Base-by-base conservation (phyloP, 2,888 invertebrate species). In the Timema podura region DNA sequence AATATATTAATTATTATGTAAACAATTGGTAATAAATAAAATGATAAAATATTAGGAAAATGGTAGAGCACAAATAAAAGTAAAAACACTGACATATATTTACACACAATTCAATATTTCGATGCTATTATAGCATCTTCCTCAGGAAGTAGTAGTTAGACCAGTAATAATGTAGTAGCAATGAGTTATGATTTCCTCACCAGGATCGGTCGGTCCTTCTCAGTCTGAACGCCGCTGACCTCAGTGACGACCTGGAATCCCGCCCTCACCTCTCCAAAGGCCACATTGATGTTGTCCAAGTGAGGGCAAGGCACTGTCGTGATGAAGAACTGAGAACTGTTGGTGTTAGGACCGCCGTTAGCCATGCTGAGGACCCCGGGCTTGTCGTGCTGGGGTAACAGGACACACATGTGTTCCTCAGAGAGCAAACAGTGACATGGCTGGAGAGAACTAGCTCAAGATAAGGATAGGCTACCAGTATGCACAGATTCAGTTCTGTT, bases 321-420 rank as follows among this genome's bases (percentile, higher is more conserved):
- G 71, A 98, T 92, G 79, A 96, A 94, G 83, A 98, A 98, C 82
- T 98, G 98, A 0, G 97, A 97, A 74, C 92, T 93, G 80, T 97
- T 98, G 9, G 94, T 92, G 80, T 98, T 85, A 13, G 88, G 87
- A 75, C 89, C 96, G 80, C 85, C 89, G 82, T 91, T 98, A 76
- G 15, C 71, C 91, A 92, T 91, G 76, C 91, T 91, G 0, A 93
- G 83, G 0, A 87, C 84, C 5, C 92, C 92, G 65, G 83, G 84
- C 0, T 83, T 80, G 54, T 88, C 86, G 85, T 93, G 84, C 77
- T 81, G 76, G 61, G 75, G 71, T 45, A 72, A 68, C 30, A 30
- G 30, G 30, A 68, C 66, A 70, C 30, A 30, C 30, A 30, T 3
- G 30, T 30, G 30, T 30, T 30, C 30, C 30, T 30, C 3, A 30